Conservation (phyloP, 2,888 invertebrate genomes). For the Callosobruchus maculatus region DNA sequence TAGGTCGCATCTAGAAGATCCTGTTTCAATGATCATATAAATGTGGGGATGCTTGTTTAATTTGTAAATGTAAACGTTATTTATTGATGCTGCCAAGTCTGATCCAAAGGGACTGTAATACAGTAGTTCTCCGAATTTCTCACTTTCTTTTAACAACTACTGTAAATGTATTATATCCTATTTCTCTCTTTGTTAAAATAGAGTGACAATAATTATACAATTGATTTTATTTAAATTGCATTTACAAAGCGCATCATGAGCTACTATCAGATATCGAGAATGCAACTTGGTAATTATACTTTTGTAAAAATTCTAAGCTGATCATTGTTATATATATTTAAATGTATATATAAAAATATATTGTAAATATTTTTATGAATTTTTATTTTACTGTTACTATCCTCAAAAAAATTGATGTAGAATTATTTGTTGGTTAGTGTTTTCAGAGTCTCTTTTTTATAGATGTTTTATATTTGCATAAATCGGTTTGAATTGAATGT, state of each 20-base stretch:
- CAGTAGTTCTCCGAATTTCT: not conserved
- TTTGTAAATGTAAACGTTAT: not conserved
- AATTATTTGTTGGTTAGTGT: no score
- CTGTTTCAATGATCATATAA: conserved; percentile 82
- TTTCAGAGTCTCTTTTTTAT: no score
- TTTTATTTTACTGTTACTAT: not conserved
- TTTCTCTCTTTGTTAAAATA: not conserved
- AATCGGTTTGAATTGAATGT: no score
- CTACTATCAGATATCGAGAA: not conserved
- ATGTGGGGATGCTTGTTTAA: not conserved
- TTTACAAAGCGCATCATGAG: not conserved
- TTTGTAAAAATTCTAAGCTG: not conserved
- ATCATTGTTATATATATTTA: not conserved
- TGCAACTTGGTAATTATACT: not conserved
- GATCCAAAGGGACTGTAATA: not conserved
- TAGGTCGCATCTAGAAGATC: conserved; percentile 85
- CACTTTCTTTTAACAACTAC: not conserved
- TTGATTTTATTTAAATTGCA: not conserved
- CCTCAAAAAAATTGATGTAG: not conserved
- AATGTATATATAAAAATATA: not conserved
- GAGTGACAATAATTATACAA: not conserved
- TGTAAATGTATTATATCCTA: not conserved
- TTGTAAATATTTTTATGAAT: not conserved
- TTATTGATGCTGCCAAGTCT: not conserved
- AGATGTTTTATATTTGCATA: no score